Percentiles rank a stretch among this genome's conserved stretches.
Conservation (phyloP, 2,888 invertebrate genomes). For the Caenorhabditis angaria region DNA sequence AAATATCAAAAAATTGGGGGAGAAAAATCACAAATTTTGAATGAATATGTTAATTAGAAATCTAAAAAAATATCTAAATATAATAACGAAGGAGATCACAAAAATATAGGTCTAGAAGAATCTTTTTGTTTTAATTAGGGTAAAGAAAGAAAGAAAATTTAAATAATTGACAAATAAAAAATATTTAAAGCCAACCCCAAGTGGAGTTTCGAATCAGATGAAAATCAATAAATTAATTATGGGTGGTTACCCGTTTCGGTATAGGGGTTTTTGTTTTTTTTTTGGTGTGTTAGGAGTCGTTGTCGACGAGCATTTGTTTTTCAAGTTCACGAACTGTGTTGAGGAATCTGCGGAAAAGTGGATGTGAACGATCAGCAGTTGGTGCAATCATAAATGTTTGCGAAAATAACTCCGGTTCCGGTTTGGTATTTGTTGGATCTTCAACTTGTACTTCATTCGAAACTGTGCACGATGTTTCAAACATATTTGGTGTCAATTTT, state of each 20-base stretch:
- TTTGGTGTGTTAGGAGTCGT: neutral
- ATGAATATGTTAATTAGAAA: no score
- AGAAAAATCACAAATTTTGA: no score
- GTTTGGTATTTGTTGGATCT: slow-evolving; percentile 20
- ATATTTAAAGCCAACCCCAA: no score
- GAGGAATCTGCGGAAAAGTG: slow-evolving; percentile 61
- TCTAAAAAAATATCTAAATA: no score
- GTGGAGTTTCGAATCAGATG: no score
- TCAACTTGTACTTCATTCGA: slow-evolving; percentile 14
- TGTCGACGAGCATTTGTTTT: slow-evolving; percentile 52
- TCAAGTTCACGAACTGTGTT: slow-evolving; percentile 62
- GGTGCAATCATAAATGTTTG: slow-evolving; percentile 56
- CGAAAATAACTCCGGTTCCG: slow-evolving; percentile 44
- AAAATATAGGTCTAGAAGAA: no score
- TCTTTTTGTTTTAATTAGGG: no score
- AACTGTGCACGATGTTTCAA: slow-evolving; percentile 19
- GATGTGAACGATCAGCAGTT: slow-evolving; percentile 55
- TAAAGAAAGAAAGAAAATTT: no score
- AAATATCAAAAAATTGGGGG: no score
- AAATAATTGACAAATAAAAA: neutral
- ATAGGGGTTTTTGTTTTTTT: slow-evolving; percentile 12
- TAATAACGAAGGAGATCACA: no score
- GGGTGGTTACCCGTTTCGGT: neutral
- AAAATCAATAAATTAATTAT: slow-evolving; percentile 14
- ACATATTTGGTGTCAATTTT: slow-evolving; percentile 36